Evolutionary conservation across 2,888 invertebrate species (phyloP), one percentile per base, ranked within the genome.

Genomic region (Thalpophila matura): DNA sequence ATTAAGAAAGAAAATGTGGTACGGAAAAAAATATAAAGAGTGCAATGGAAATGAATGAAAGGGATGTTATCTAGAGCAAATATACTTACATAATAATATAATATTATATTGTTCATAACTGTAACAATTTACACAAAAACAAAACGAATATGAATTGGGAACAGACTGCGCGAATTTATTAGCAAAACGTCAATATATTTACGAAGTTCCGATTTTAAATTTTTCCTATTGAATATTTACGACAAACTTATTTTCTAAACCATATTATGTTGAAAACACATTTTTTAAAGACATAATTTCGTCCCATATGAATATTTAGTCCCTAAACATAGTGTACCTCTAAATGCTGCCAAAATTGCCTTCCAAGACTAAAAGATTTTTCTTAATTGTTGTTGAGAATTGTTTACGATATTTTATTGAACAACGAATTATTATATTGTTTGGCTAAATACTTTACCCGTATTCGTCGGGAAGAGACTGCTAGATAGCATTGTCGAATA

Each of bases 121-220:
- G 10, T 43, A 37, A 20, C 35, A 38, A 38, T 49, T 22, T 45
- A 46, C 38, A 54, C 12, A 27, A 16, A 55, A 50, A 55, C 20
- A 33, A 33, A 69, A 53, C 24, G 33, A 53, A 58, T 70, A 61
- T 64, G 72, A 55, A 68, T 81, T 77, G 89, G 87, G 86, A 88
- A 82, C 87, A 89, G 79, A 80, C 62, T 62, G 72, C 77, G 79
- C 86, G 89, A 89, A 89, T 89, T 89, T 89, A 89, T 79, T 87
- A 89, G 76, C 62, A 65, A 69, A 74, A 57, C 67, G 65, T 77
- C 77, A 74, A 74, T 77, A 74, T 74, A 77, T 79, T 67, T 77
- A 79, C 70, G 53, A 72, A 72, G 50, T 59, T 24, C 59, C 56
- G 45, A 61, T 75, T 66, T 54, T 27, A 57, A 65, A 70, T 46